These are phyloP conservation scores for Embidobia sp. DNA, from an alignment of 2,888 invertebrate genomes.

Conservation along the genomic window DNA sequence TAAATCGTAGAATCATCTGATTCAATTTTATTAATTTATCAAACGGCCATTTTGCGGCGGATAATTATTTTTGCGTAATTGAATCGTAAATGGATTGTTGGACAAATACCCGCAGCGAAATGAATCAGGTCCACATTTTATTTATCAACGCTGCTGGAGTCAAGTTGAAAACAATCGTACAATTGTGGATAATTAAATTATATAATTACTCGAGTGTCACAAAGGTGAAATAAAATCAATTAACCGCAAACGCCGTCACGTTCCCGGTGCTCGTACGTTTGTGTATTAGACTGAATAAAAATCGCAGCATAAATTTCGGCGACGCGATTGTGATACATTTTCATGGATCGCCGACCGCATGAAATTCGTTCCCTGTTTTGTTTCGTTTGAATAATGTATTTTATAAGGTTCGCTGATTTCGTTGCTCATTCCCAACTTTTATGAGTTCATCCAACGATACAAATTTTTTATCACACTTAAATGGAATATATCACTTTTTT, in stretches of 20 bases:
- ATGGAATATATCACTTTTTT: no score
- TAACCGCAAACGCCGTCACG: conserved; percentile 9
- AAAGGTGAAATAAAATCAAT: conserved; percentile 7
- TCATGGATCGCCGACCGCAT: conserved; percentile 7
- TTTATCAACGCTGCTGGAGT: conserved; percentile 10
- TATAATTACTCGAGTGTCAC: conserved; percentile 6
- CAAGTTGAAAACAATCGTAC: background rate
- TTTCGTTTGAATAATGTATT: conserved; percentile 45
- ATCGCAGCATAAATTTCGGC: conserved; percentile 24
- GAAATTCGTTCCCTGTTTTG: conserved; percentile 1
- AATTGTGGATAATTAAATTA: conserved; percentile 5
- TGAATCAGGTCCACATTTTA: conserved; percentile 13
- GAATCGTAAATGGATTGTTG: conserved; percentile 28
- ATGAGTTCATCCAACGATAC: no score
- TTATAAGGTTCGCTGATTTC: conserved; percentile 34
- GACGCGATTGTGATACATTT: conserved; percentile 10
- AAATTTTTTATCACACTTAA: no score
- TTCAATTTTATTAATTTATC: conserved; percentile 36
- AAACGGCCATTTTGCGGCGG: background rate
- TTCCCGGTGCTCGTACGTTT: background rate
- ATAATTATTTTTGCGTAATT: conserved; percentile 43
- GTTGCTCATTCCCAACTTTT: no score
- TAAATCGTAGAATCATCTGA: conserved; percentile 16
- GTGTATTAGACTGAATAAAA: conserved; percentile 29
- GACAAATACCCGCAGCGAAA: background rate